phyloP scores from a whole-genome alignment of 2,797 vertebrate species.

The Danio albolineatus region DNA sequence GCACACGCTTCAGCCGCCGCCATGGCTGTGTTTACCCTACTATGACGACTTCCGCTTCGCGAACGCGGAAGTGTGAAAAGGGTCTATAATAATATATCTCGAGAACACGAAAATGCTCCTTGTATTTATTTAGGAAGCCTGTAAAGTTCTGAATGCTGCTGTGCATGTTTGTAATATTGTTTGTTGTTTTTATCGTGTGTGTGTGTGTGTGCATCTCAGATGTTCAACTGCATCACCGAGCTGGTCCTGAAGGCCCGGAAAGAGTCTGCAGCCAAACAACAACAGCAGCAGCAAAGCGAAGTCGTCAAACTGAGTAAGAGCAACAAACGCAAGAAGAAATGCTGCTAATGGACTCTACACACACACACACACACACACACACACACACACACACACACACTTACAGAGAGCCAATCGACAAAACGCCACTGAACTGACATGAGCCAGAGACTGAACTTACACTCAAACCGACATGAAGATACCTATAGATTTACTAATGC shows the following conservation, averaged over 20 bases:
- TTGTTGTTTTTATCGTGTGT: too few species aligned
- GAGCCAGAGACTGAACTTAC: constrained; percentile 36
- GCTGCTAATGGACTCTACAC: constrained; percentile 87
- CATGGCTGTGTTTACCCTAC: too few species aligned
- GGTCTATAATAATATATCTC: too few species aligned
- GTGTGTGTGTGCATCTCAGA: constrained; percentile 74
- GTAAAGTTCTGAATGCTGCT: not conserved
- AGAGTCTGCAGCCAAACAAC: constrained; percentile 95
- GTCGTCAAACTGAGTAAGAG: constrained; percentile 98
- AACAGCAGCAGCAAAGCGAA: constrained; percentile 98
- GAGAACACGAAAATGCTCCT: too few species aligned
- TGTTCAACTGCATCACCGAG: constrained; percentile 99
- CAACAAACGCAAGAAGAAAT: constrained; percentile 98
- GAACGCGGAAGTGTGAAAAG: too few species aligned
- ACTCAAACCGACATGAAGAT: constrained; percentile 33
- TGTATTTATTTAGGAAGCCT: not conserved
- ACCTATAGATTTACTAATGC: constrained; percentile 46
- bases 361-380: constrained; percentile 20
- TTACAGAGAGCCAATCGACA: constrained; percentile 56
- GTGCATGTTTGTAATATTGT: too few species aligned
- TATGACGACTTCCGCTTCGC: too few species aligned
- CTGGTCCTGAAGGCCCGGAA: constrained; percentile 96
- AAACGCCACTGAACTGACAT: constrained; percentile 62
- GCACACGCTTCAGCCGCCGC: too few species aligned
- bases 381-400: constrained; percentile 28